A percentile compares a stretch with the other conserved stretches of the same genome.
Evolutionary conservation across 2,113 vertebrate genomes (phyloP).

Genomic region (Cinclus cinclus): DNA sequence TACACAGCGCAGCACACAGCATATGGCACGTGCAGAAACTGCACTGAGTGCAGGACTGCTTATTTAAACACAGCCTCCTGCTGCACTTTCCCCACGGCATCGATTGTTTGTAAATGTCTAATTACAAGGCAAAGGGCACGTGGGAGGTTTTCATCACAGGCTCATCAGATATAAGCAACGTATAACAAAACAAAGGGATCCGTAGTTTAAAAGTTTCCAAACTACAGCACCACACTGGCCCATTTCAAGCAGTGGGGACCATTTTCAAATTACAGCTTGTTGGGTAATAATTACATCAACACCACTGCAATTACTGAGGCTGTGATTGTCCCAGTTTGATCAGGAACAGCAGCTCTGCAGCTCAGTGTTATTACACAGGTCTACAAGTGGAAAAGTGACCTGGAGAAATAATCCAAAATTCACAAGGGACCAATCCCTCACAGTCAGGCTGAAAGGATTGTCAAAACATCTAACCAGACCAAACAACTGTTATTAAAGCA

Average conservation of each 20-base stretch:
- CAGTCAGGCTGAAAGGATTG: background rate
- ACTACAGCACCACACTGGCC: background rate
- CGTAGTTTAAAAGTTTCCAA: background rate
- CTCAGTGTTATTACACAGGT: background rate
- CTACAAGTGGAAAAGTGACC: background rate
- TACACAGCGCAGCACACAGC: background rate
- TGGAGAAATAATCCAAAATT: background rate
- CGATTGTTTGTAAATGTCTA: background rate
- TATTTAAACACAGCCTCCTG: background rate
- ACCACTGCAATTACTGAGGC: background rate
- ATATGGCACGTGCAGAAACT: accelerated
- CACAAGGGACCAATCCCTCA: background rate
- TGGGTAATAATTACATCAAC: background rate
- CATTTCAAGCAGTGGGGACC: background rate
- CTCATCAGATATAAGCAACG: background rate
- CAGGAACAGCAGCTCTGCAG: background rate
- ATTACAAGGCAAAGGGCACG: background rate
- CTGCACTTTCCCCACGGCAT: background rate
- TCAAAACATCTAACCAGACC: background rate
- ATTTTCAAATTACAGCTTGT: background rate
- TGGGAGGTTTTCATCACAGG: background rate
- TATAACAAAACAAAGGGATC: background rate
- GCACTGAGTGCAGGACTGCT: accelerated
- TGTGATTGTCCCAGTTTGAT: background rate
- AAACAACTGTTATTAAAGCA: background rate